Evolutionary conservation across 2,888 invertebrate genomes (phyloP).

Genomic region (Galerucella calmariensis): DNA sequence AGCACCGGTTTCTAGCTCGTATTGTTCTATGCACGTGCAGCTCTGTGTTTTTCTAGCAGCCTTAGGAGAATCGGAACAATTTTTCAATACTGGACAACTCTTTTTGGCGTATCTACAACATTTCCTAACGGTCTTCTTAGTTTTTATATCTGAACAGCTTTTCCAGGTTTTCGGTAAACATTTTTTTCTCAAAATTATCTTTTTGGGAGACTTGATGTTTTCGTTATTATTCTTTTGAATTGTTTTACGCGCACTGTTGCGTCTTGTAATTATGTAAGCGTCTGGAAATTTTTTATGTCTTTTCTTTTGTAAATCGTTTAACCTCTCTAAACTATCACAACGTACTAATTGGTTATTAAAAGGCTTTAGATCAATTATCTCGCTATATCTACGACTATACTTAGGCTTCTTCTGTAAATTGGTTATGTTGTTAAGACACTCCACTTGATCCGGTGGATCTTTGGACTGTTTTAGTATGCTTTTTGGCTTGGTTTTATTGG

Average conservation of each 20-base stretch:
- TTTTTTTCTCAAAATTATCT: slow-evolving; percentile 57
- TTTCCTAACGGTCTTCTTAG: slow-evolving; percentile 58
- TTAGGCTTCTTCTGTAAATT: slow-evolving; percentile 54
- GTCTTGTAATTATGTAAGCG: slow-evolving; percentile 62
- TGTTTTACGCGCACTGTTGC: slow-evolving; percentile 52
- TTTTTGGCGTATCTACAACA: slow-evolving; percentile 63
- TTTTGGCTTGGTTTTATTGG: slow-evolving; percentile 58
- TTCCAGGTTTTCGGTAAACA: slow-evolving; percentile 62
- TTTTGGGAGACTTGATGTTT: slow-evolving; percentile 54
- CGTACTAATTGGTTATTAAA: slow-evolving; percentile 64
- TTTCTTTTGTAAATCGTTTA: slow-evolving; percentile 51
- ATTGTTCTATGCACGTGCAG: slow-evolving; percentile 57
- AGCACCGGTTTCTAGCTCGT: slow-evolving; percentile 41
- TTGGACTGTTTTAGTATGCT: slow-evolving; percentile 59
- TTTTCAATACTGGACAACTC: slow-evolving; percentile 60
- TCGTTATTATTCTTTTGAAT: slow-evolving; percentile 47
- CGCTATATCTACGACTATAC: slow-evolving; percentile 66
- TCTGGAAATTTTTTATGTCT: slow-evolving; percentile 64
- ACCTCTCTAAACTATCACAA: slow-evolving; percentile 63
- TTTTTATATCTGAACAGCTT: slow-evolving; percentile 63
- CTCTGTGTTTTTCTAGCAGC: slow-evolving; percentile 58
- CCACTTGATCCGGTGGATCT: slow-evolving; percentile 51
- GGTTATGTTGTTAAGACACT: slow-evolving; percentile 53
- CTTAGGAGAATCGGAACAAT: slow-evolving; percentile 52
- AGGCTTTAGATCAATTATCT: slow-evolving; percentile 67